phyloP scores from a whole-genome alignment of 2,113 vertebrate species.

The Trematocara zebra region DNA sequence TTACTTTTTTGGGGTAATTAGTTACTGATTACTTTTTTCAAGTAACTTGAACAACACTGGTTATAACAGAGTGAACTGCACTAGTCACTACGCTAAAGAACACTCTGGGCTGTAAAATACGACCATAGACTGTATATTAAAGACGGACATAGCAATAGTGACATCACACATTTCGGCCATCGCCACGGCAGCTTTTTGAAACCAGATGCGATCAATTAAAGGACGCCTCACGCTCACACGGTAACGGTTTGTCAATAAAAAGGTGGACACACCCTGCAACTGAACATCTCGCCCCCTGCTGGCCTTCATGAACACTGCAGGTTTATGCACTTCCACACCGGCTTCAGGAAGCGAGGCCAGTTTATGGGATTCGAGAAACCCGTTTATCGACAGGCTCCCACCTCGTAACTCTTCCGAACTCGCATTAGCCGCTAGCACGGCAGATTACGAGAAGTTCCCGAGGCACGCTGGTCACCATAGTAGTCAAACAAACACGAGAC shows the following conservation, averaged over 20 bases:
- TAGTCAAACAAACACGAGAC: not conserved
- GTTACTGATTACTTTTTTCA: too few species aligned
- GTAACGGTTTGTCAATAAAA: not conserved
- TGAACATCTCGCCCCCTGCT: not conserved
- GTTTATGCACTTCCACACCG: not conserved
- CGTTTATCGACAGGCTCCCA: fast-evolving
- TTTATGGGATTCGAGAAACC: not conserved
- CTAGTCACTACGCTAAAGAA: not conserved
- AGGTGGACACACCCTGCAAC: not conserved
- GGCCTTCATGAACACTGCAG: not conserved
- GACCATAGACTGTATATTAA: not conserved
- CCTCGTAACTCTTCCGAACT: not conserved
- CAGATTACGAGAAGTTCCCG: not conserved
- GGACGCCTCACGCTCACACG: fast-evolving
- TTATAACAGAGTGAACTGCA: not conserved
- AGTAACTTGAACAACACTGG: too few species aligned
- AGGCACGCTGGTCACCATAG: not conserved
- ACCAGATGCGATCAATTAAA: fast-evolving
- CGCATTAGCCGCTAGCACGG: too few species aligned
- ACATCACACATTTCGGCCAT: not conserved
- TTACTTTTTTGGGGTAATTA: too few species aligned
- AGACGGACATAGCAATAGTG: not conserved
- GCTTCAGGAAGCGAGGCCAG: not conserved
- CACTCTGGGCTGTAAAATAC: not conserved
- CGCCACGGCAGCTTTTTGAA: not conserved